These are phyloP conservation scores for Leptopilina clavipes DNA, from an alignment of 1,140 invertebrate species.

Conservation along the genomic window DNA sequence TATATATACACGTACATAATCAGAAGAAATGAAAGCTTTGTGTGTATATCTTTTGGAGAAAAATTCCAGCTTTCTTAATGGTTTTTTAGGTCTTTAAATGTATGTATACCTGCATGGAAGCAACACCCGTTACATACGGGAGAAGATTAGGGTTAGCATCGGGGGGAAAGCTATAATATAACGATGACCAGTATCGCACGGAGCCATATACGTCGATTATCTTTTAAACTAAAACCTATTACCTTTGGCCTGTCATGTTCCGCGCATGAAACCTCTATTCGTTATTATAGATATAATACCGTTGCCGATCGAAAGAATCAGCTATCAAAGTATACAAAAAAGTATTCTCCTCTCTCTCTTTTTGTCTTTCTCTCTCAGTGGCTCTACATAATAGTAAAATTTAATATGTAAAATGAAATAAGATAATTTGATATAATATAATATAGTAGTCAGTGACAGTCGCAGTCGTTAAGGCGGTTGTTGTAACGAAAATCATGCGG, in stretches of 20 bases:
- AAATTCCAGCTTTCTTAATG: constrained; percentile 1
- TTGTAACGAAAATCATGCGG: too few species aligned
- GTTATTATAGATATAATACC: constrained; percentile 26
- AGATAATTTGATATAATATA: too few species aligned
- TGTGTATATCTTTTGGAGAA: not conserved
- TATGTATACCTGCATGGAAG: not conserved
- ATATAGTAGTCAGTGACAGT: too few species aligned
- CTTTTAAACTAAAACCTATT: constrained; percentile 43
- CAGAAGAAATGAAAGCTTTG: not conserved
- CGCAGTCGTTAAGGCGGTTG: too few species aligned
- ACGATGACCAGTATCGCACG: constrained; percentile 36
- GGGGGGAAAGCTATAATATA: constrained; percentile 23
- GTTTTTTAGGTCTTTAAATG: not conserved
- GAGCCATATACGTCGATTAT: constrained; percentile 45
- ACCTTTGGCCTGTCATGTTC: constrained; percentile 25
- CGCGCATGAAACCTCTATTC: not conserved
- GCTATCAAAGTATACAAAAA: constrained; percentile 36
- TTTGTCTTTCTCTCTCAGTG: too few species aligned
- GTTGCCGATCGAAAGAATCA: constrained; percentile 48
- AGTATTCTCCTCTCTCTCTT: not conserved
- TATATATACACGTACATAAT: not conserved
- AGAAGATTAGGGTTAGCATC: constrained; percentile 33
- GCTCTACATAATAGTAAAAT: too few species aligned
- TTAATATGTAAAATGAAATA: too few species aligned
- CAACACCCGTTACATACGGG: constrained; percentile 35